Percentiles rank a stretch among this genome's conserved stretches.
These are phyloP conservation scores for Mesocentrotus franciscanus DNA, from an alignment of 53 echinoderm and acorn worm genomes.

Conservation along the genomic window DNA sequence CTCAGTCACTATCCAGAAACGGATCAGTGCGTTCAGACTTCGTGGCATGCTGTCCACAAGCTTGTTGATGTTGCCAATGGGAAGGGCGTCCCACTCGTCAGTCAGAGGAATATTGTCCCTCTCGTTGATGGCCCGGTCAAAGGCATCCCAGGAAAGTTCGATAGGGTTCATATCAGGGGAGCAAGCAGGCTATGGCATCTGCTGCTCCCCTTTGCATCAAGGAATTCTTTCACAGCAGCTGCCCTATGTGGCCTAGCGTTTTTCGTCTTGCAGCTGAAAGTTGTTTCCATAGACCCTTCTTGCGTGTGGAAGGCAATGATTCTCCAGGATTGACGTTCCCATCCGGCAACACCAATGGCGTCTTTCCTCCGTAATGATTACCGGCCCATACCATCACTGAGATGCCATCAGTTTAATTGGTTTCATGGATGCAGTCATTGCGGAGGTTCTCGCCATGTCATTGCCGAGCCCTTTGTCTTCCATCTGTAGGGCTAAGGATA, in stretches of 20 bases:
- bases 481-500: constrained; percentile 37
- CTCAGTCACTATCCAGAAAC: background rate
- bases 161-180: too few species aligned
- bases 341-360: constrained; percentile 49
- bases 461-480: constrained; percentile 25
- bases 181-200: constrained; percentile 40
- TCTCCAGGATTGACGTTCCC: constrained; percentile 53
- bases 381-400: constrained; percentile 47
- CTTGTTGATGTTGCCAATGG: background rate
- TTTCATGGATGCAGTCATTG: constrained; percentile 15
- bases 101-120: background rate
- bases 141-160: constrained; percentile 5
- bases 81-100: background rate
- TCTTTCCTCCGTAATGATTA: too few species aligned
- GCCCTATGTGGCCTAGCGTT: too few species aligned
- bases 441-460: constrained; percentile 9
- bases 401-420: constrained; percentile 41
- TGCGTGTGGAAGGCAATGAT: too few species aligned
- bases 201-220: background rate
- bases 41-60: background rate
- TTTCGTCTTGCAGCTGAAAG: too few species aligned
- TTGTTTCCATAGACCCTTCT: too few species aligned
- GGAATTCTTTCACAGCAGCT: too few species aligned
- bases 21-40: background rate
- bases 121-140: background rate